Conservation (phyloP, 2,797 vertebrate genomes). For the Coracias cyanogaster region DNA sequence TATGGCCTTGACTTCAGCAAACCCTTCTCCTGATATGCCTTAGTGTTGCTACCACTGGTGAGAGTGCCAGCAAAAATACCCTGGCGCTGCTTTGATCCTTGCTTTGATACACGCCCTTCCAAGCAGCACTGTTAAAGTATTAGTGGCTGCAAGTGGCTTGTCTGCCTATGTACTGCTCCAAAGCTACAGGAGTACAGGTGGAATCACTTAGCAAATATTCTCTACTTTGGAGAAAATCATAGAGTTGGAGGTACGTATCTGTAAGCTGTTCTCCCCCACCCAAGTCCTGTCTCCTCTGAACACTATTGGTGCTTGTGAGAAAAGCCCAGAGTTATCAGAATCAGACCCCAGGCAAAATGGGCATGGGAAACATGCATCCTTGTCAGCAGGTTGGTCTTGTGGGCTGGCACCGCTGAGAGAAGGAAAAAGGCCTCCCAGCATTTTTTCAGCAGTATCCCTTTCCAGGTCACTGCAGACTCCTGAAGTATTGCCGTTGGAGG, state of each 20-base stretch:
- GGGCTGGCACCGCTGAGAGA: background rate
- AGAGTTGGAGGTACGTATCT: background rate
- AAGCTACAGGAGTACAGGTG: background rate
- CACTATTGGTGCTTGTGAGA: background rate
- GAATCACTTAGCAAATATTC: background rate
- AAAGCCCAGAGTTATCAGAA: background rate
- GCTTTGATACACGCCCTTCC: background rate
- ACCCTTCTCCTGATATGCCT: background rate
- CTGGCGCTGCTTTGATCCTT: background rate
- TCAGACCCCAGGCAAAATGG: background rate
- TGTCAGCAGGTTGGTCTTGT: background rate
- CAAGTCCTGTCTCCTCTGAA: accelerated
- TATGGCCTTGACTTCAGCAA: background rate
- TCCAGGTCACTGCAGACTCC: background rate
- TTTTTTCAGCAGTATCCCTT: background rate
- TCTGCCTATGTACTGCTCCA: background rate
- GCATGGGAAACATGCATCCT: background rate
- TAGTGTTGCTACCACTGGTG: background rate
- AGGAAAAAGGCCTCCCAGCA: background rate
- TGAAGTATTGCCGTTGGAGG: background rate
- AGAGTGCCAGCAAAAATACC: background rate
- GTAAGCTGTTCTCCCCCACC: background rate
- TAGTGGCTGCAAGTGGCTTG: background rate
- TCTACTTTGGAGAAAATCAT: background rate
- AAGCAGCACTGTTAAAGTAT: background rate